Percentiles rank a stretch among this genome's conserved stretches.
Conservation (phyloP, 2,888 invertebrate species). For the Caenorhabditis uteleia region DNA sequence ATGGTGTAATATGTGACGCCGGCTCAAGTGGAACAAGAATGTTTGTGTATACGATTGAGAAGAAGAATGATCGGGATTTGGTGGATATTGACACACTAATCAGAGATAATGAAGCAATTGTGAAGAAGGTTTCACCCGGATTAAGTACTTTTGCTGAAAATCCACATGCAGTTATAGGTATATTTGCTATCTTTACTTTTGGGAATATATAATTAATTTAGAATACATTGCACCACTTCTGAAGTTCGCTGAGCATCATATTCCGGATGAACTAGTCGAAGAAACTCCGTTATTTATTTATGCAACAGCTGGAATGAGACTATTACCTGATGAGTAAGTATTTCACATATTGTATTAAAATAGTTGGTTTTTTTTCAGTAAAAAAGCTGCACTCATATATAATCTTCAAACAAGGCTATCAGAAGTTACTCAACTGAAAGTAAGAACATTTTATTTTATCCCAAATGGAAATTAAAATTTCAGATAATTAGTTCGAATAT, state of each 20-base stretch:
- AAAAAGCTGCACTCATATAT: slow-evolving; percentile 70
- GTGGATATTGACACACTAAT: slow-evolving; percentile 71
- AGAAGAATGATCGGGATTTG: slow-evolving; percentile 64
- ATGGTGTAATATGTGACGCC: slow-evolving; percentile 74
- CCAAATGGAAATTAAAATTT: not conserved
- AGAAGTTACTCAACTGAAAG: slow-evolving; percentile 71
- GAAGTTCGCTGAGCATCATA: slow-evolving; percentile 71
- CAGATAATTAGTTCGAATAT: slow-evolving; percentile 69
- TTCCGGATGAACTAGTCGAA: slow-evolving; percentile 71
- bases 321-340: slow-evolving; percentile 70
- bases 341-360: not conserved
- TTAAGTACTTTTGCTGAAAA: slow-evolving; percentile 61
- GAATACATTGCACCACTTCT: slow-evolving; percentile 72
- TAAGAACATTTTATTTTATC: slow-evolving; percentile 60
- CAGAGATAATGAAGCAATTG: slow-evolving; percentile 52
- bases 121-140: slow-evolving; percentile 66
- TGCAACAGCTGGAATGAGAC: slow-evolving; percentile 74
- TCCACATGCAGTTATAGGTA: slow-evolving; percentile 59
- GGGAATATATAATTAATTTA: slow-evolving; percentile 18
- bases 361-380: slow-evolving; percentile 48
- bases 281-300: slow-evolving; percentile 73
- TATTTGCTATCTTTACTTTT: not conserved
- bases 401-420: slow-evolving; percentile 71
- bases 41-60: slow-evolving; percentile 71
- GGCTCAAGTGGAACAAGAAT: slow-evolving; percentile 74